Base-by-base conservation (phyloP, 2,113 vertebrate species). In the Esox niger region DNA sequence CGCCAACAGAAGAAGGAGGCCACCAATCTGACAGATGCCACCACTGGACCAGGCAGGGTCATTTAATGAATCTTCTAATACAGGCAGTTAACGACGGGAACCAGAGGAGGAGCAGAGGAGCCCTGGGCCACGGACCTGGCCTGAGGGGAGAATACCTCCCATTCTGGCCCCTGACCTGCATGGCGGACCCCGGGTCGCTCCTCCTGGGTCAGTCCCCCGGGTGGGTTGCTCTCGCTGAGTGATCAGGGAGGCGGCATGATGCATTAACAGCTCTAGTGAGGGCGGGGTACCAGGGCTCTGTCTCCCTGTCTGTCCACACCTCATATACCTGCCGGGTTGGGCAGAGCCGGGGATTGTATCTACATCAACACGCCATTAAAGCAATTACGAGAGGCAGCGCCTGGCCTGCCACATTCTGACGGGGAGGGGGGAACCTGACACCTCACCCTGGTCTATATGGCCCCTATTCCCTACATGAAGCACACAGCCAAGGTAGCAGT, bases 351-450 rank as follows among this genome's bases (percentile, higher is more conserved):
- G 88, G 88, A 93, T 93, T 91, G 84, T 90, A 92, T 91, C 88
- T 88, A 77, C 87, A 88, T 90, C 88, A 90, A 91, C 88, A 89
- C 88, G 86, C 84, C 87, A 88, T 91, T 91, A 92, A 89, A 90
- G 86, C 89, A 91, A 93, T 92, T 92, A 91, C 68, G 76, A 84
- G 74, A 66, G 65, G 69, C 79, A 79, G 71, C 70, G 74, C 79
- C 85, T 80, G 75, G 71, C 54, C 69, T 29, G 78, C 60, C 73
- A 30, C 79, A 85, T 89, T 88, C 71, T 91, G 82, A 84, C 78
- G 79, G 68, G 46, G 75, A 84, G 83, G 49, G 73, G 69, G 75
- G 71, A 89, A 89, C 83, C 78, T 1, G 80, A 88, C 73, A 83
- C 82, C 75, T 69, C 56, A 64, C 65, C 66, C 71, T 56, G 46